Base-by-base conservation (phyloP, 2,888 invertebrate species). In the Ochropleura plecta region DNA sequence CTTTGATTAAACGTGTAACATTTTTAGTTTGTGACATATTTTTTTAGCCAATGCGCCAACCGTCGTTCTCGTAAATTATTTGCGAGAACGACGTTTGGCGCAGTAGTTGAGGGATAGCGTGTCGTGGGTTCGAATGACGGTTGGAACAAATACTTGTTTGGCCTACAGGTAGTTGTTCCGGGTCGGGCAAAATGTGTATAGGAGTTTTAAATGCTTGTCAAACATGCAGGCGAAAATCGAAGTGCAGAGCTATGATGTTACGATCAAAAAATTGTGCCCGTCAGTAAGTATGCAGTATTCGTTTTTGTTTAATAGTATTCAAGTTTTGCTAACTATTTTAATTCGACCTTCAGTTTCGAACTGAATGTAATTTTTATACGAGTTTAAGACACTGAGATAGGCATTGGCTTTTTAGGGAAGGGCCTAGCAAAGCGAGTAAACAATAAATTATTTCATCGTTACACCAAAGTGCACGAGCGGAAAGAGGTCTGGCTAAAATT, bases 401-500 rank as follows among this genome's bases (percentile, higher is more conserved):
- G 0, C 14, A 16, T 49, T 2, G 0, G 0, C 3, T 16, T 55
- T 66, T 20, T 8, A 53, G 16, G 9, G 9, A 20, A 69, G 18
- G 0, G 12, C 16, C 30, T 46, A 53, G 49, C n/a, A 14, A 49
- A 73, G 12, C 40, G 16, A 53, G 30, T 30, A 12, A 51, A 20
- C 44, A 40, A 40, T n/a, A 30, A 16, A 40, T 44, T 30, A 49
- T 59, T 59, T n/a, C n/a, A 7, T 16, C 30, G 14, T 63, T 18
- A 57, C 70, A 51, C 70, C 40, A 49, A 40, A 68, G 14, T 49
- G 20, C 49, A 44, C 70, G 3, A 5, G 12, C 30, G 44, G 44
- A 49, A 76, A 76, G 49, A 18, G 55, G 49, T 46, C 49, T 63
- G 63, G 44, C 40, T 70, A 76, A 57, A 76, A 51, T 70, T 53